A percentile compares a stretch with the other conserved stretches of the same genome.
Conservation (phyloP, 2,113 vertebrate genomes). For the Strix aluco region DNA sequence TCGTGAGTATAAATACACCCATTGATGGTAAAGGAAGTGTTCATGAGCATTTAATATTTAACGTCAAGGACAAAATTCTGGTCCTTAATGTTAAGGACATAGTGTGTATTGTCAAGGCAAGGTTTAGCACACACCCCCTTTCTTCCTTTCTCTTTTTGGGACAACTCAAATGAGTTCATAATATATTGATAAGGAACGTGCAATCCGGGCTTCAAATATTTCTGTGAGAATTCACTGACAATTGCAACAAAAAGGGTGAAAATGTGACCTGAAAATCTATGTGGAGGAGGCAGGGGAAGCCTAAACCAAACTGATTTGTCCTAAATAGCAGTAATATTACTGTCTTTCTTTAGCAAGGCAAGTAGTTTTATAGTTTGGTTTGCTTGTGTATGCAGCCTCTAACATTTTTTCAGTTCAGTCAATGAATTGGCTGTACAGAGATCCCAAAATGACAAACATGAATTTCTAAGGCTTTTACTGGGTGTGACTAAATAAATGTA, state of each 20-base stretch:
- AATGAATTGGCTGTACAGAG: background rate
- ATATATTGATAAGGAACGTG: background rate
- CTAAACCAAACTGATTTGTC: background rate
- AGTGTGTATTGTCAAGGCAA: background rate
- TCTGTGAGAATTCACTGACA: background rate
- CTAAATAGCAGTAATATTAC: background rate
- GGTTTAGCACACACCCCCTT: accelerated
- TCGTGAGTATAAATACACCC: background rate
- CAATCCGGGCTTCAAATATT: background rate
- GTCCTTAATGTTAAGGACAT: background rate
- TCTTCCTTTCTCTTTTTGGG: background rate
- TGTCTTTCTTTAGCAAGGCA: background rate
- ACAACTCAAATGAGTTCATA: background rate
- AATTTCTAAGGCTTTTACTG: constrained; percentile 42
- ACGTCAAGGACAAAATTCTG: background rate
- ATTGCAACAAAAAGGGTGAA: background rate
- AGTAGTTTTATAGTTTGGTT: background rate
- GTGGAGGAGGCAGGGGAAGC: too few relatives aligned
- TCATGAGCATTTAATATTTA: background rate
- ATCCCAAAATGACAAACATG: background rate
- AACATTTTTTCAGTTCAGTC: background rate
- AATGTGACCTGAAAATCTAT: background rate
- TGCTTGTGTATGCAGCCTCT: background rate
- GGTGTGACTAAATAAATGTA: constrained; percentile 47
- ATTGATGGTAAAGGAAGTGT: background rate